phyloP scores from a whole-genome alignment of 2,888 invertebrate genomes.

The Hoplodrina ambigua region DNA sequence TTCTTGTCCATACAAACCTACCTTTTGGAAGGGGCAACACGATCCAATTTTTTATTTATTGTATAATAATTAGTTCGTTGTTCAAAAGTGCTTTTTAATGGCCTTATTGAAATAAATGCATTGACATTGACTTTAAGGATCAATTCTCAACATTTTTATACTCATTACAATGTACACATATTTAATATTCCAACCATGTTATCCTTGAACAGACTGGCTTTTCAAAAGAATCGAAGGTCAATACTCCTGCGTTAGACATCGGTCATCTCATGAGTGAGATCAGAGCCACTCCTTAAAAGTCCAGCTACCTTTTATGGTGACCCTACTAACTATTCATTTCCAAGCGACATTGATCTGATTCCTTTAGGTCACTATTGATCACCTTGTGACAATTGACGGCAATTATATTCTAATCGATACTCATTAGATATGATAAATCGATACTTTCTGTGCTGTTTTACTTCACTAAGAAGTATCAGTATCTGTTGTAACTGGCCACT shows the following conservation, averaged over 20 bases:
- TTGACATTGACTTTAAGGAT: neutral
- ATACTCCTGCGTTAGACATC: slow-evolving; percentile 54
- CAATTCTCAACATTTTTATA: slow-evolving; percentile 2
- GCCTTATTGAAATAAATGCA: no score
- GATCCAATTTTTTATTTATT: no score
- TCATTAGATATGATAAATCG: slow-evolving; percentile 26
- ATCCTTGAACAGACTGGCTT: slow-evolving; percentile 56
- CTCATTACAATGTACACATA: slow-evolving; percentile 8
- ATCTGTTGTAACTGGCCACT: slow-evolving; percentile 18
- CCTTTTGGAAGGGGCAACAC: no score
- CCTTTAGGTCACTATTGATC: slow-evolving; percentile 48
- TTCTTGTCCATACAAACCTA: no score
- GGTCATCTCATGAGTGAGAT: slow-evolving; percentile 70
- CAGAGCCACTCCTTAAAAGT: slow-evolving; percentile 61
- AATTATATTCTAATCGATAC: slow-evolving; percentile 49
- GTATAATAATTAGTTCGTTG: no score
- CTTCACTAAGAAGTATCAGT: neutral
- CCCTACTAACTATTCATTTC: slow-evolving; percentile 47
- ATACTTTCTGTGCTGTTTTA: slow-evolving; percentile 13
- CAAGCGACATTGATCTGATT: slow-evolving; percentile 58
- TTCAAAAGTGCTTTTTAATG: no score
- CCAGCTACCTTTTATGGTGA: slow-evolving; percentile 47
- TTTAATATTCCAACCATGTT: slow-evolving; percentile 35
- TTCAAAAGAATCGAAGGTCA: slow-evolving; percentile 57
- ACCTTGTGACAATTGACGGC: slow-evolving; percentile 55